Base-by-base conservation (phyloP, 2,113 vertebrate genomes). In the Chitala chitala region DNA sequence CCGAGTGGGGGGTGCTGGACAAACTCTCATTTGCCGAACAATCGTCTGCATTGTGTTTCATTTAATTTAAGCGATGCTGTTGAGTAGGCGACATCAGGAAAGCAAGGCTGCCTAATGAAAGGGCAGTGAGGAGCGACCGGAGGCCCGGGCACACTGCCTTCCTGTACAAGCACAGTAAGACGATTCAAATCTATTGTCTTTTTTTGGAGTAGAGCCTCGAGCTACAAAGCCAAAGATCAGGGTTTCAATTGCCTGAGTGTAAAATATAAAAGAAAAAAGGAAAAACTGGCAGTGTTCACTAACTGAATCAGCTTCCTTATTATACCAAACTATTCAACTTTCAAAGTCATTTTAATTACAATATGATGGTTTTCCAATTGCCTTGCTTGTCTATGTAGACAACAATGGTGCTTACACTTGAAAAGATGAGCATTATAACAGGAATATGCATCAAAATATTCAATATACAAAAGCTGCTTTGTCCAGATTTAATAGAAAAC, bases 191-290 rank as follows among this genome's bases (percentile, higher is more conserved):
- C 46, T 64, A 36, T 64, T 51, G 26, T 73, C 56, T 64, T 63
- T 33, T 29, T 61, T 56, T 33, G 56, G 26, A 51, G 64, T 36
- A 73, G 44, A 44, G 56, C 72, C 72, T 24, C 56, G 58, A 73
- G 56, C 72, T 22, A 48, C 29, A 31, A 58, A 64, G 72, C 56
- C 58, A 50, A 51, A 73, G 72, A 73, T 61, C 72, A 73, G 58
- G 56, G 4, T 64, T 73, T 73, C 72, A 63, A 38, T 73, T n/a
- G 44, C 8, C 58, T 31, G 53, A 51, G 44, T 61, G 46, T 73
- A 46, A 48, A 63, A 51, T 31, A n/a, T 12, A 63, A n/a, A 50
- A 50, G 13, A 17, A 40, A 13, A 29, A 51, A 53, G 51, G 9
- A 68, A 3, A 69, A 2, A 15, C 7, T 75, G 74, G 58, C 64